These are phyloP conservation scores for Delichon dasypus DNA, from an alignment of 2,797 vertebrate species.

Conservation along the genomic window DNA sequence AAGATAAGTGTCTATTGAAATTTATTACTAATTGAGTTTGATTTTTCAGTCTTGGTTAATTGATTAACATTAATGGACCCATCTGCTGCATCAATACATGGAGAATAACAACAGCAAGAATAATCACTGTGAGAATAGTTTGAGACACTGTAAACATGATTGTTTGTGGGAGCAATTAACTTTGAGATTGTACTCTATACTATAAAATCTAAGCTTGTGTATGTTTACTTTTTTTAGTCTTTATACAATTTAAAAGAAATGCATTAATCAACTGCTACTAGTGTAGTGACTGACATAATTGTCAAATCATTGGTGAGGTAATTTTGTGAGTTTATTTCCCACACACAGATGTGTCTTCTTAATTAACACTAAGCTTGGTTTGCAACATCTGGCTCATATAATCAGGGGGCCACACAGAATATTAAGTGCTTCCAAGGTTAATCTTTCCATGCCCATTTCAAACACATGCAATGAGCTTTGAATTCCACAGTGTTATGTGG, in stretches of 20 bases:
- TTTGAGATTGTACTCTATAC: not conserved
- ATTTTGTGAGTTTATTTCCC: slow-evolving; percentile 31
- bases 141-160: slow-evolving; percentile 21
- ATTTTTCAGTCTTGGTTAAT: slow-evolving; percentile 64
- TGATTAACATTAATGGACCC: slow-evolving; percentile 68
- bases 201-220: slow-evolving; percentile 7
- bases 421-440: slow-evolving; percentile 56
- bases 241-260: slow-evolving; percentile 39
- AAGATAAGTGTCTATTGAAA: slow-evolving; percentile 34
- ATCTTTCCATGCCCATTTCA: slow-evolving; percentile 43
- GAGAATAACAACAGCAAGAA: slow-evolving; percentile 21
- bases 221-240: slow-evolving; percentile 4
- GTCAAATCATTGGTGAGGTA: slow-evolving; percentile 14
- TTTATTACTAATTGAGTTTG: slow-evolving; percentile 65
- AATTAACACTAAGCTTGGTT: slow-evolving; percentile 62
- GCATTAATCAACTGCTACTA: slow-evolving; percentile 24
- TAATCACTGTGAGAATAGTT: slow-evolving; percentile 39
- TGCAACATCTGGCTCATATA: slow-evolving; percentile 55
- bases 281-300: not conserved
- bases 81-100: slow-evolving; percentile 46
- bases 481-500: not conserved
- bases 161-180: slow-evolving; percentile 20
- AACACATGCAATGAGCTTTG: slow-evolving; percentile 1
- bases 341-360: slow-evolving; percentile 34
- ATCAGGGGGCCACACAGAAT: slow-evolving; percentile 36